Evolutionary conservation across 2,797 vertebrate species (phyloP).

Genomic region (Amazona ochrocephala): DNA sequence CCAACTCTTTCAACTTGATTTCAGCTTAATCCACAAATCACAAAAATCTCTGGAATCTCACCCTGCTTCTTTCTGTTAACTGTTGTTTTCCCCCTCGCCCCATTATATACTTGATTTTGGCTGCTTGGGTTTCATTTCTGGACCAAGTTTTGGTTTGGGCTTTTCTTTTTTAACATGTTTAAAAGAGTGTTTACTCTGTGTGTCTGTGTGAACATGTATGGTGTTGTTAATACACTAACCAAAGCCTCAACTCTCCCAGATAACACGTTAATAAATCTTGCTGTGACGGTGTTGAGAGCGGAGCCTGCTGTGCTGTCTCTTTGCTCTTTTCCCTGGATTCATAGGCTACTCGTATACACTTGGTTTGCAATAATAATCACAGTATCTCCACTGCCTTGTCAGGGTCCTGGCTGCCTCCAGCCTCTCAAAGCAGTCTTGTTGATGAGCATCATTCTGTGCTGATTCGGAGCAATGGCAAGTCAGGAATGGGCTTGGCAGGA

Average conservation of each 20-base stretch:
- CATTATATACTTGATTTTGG: slow-evolving; percentile 16
- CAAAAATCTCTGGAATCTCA: background rate
- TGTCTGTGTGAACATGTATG: slow-evolving; percentile 51
- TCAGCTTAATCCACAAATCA: background rate
- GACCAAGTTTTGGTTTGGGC: slow-evolving; percentile 66
- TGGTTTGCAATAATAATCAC: background rate
- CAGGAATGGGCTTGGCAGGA: background rate
- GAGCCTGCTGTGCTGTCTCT: slow-evolving; percentile 35
- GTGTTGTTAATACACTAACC: slow-evolving; percentile 58
- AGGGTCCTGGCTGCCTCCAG: background rate
- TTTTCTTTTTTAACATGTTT: slow-evolving; percentile 13
- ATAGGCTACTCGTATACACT: background rate
- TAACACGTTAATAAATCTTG: slow-evolving; percentile 6
- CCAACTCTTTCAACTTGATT: background rate
- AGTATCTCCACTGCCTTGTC: slow-evolving; percentile 8
- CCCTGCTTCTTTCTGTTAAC: background rate
- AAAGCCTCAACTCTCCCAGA: slow-evolving; percentile 22
- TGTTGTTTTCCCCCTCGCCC: background rate
- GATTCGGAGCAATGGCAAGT: background rate
- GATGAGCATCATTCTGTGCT: background rate
- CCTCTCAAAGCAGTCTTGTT: background rate
- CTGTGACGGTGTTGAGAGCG: slow-evolving; percentile 24
- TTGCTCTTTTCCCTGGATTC: slow-evolving; percentile 23
- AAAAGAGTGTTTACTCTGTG: slow-evolving; percentile 27
- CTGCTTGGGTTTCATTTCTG: slow-evolving; percentile 65